Evolutionary conservation across 1,140 invertebrate genomes (phyloP), one percentile per base, ranked within the genome.

Genomic region (Tyrophagus putrescentiae): DNA sequence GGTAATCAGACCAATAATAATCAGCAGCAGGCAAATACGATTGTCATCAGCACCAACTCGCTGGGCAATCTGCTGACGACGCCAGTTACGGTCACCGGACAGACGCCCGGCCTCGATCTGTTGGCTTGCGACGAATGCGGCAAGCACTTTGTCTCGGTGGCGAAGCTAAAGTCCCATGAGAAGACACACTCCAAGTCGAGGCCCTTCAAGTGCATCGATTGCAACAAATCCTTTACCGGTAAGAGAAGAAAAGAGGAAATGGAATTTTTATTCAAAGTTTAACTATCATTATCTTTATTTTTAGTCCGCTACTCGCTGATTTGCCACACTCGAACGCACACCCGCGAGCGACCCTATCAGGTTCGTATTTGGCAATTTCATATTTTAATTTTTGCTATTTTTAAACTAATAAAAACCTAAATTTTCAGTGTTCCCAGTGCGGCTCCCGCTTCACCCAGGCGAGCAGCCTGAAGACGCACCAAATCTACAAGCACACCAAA

Each of bases 401-500:
- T 21, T 9, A 11, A 21, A 9, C 7, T 21, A 45, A 6, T 6
- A 45, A 11, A 21, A 23, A 62, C 32, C 4, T 54, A 29, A 44
- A 25, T 31, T 32, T 42, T 31, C 16, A 59, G 57, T 64, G 63
- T 50, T 28, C 60, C n/a, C 21, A 34, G 21, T 64, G 63, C 44
- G 56, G 62, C n/a, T 64, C 52, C 9, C 18, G 59, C n/a, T 63
- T 63, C 32, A 61, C 60, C 5, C 63, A 64, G 28, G 61, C 63
- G 7, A 54, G 45, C 9, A 48, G 56, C 21, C 28, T 64, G 6
- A 64, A 64, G 44, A 58, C 63, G 11, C 63, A 64, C 48, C 56
- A 64, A 41, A 64, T 64, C 25, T 64, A 62, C 36, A 62, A 62
- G 39, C 63, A 64, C 50, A 64, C 63, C 3, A 64, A 63, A 60